Percentiles rank a stretch among this genome's conserved stretches.
Evolutionary conservation across 2,113 vertebrate genomes (phyloP).

Genomic region (Equus quagga): DNA sequence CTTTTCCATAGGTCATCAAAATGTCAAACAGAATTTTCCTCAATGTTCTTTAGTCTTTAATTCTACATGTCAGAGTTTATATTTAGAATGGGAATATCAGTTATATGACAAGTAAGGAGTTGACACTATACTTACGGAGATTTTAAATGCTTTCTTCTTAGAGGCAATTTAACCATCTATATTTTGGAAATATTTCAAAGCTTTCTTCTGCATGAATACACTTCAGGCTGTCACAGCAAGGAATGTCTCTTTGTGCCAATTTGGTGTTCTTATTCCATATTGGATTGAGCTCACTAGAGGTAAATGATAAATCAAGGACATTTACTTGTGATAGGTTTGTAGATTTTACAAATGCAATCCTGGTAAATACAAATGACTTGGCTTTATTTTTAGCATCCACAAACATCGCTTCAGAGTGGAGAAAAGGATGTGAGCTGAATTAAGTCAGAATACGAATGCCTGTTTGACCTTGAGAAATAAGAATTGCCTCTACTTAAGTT

Average conservation of each 20-base stretch:
- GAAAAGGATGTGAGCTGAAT: constrained; percentile 6
- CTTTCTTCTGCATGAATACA: background rate
- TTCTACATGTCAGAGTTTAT: background rate
- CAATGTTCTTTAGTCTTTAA: background rate
- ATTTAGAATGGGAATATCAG: background rate
- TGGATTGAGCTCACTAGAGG: constrained; percentile 33
- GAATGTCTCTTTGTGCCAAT: background rate
- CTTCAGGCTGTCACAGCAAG: background rate
- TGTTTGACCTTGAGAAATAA: constrained; percentile 14
- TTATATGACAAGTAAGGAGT: background rate
- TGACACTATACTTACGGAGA: background rate
- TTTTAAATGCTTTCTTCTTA: constrained; percentile 29
- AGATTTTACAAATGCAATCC: constrained; percentile 23
- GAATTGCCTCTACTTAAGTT: background rate
- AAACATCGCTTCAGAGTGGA: background rate
- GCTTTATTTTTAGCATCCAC: constrained; percentile 58
- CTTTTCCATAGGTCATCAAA: background rate
- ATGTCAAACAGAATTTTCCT: background rate
- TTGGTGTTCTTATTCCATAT: background rate
- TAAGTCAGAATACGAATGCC: background rate
- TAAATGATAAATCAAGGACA: constrained; percentile 54
- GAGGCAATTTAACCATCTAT: background rate
- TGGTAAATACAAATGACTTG: constrained; percentile 47
- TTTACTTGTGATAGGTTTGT: background rate
- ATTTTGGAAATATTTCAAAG: constrained; percentile 40